Evolutionary conservation across 2,113 vertebrate genomes (phyloP).

Genomic region (Tragelaphus imberbis): DNA sequence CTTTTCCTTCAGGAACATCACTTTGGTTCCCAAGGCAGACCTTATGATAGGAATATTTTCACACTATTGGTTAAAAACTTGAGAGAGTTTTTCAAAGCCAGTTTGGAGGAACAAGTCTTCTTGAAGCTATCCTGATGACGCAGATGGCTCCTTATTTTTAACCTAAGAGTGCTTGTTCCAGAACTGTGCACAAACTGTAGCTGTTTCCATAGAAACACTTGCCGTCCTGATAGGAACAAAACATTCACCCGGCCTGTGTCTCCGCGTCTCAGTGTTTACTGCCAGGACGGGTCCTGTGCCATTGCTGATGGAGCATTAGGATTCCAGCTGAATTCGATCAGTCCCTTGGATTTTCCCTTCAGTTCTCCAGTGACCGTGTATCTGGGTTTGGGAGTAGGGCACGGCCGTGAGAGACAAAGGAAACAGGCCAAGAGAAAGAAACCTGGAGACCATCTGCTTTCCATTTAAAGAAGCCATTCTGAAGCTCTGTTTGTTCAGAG

Average conservation of each 20-base stretch:
- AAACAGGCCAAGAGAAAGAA: neutral
- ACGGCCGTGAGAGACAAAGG: neutral
- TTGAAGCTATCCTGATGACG: slow-evolving; percentile 28
- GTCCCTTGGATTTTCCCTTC: neutral
- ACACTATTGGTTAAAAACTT: neutral
- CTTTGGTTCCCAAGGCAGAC: neutral
- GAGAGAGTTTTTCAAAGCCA: neutral
- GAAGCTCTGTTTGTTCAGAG: neutral
- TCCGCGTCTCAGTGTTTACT: neutral
- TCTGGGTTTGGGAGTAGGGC: neutral
- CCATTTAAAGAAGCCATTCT: neutral
- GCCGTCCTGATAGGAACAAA: slow-evolving; percentile 43
- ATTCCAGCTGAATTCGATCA: slow-evolving; percentile 24
- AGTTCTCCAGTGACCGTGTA: neutral
- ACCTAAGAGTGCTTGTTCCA: slow-evolving; percentile 55
- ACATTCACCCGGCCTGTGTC: slow-evolving; percentile 31
- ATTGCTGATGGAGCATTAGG: neutral
- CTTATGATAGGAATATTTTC: neutral
- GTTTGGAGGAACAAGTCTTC: slow-evolving; percentile 8
- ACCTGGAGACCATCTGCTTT: neutral
- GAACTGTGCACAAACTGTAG: slow-evolving; percentile 54
- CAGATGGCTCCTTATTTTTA: slow-evolving; percentile 55
- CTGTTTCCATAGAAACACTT: slow-evolving; percentile 56
- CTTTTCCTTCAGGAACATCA: neutral
- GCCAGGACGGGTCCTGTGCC: slow-evolving; percentile 26